Evolutionary conservation across 2,888 invertebrate genomes (phyloP), one percentile per base, ranked within the genome.

Genomic region (Cyclophora punctaria): DNA sequence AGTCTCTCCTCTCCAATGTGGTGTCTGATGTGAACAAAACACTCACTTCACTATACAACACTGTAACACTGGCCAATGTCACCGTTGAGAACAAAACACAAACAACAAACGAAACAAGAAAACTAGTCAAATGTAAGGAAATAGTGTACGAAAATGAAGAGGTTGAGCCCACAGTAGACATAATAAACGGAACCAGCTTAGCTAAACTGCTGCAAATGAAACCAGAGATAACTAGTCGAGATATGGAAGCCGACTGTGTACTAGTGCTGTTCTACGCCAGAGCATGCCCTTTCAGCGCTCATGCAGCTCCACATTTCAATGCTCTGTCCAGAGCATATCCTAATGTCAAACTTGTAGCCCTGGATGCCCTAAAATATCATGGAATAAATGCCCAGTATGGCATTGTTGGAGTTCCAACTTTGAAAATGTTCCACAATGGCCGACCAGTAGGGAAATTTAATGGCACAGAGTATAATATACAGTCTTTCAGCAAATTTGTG

Each of bases 321-420:
- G 95, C 97, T 0, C 77, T 98, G 35, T 95, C 97, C 1, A 89
- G 96, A 67, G 92, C 94, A 3, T 98, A 95, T 80, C 96, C 97
- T 2, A 92, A 93, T 63, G 89, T 99, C 0, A 94, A 94, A 81
- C 92, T 97, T 77, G 94, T 96, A 5, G 98, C 96, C 3, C 92
- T 98, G 20, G 97, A 99, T 89, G 96, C 97, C 2, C 90, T 95
- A 63, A 92, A 92, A 71, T 92, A 94, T 67, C 93, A 93, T 70
- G 92, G 94, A 55, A 95, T 96, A 47, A 97, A 96, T 81, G 95
- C 96, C 0, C 95, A 96, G 64, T 96, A 95, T 79, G 97, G 97
- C 5, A 95, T 97, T 52, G 93, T 96, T 5, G 97, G 96, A 20
- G 93, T 98, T 42, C 98, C 98, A 4, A 96, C 96, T 3, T 74